Evolutionary conservation across 2,888 invertebrate species (phyloP), one percentile per base, ranked within the genome.

Genomic region (Thumatha senex): DNA sequence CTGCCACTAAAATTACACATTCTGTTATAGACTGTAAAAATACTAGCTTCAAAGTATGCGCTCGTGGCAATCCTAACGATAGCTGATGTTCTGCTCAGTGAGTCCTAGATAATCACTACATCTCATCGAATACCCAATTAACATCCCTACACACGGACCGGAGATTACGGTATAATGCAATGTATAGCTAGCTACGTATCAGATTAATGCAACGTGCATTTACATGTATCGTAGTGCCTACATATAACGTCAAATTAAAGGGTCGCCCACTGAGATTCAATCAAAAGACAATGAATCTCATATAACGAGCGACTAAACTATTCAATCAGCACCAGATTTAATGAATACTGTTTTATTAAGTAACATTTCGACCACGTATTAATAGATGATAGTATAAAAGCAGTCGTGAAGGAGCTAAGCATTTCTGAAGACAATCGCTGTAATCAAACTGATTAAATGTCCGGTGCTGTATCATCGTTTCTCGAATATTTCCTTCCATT

Each of bases 81-180:
- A 52, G 46, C 57, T 58, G 49, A 42, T 53, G 68, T 31, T 31
- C 14, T 15, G 13, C 46, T 59, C 71, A 72, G 56, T 62, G 78
- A 72, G 70, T 70, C 75, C 68, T 66, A 63, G 63, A 70, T 76
- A 80, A 79, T 80, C 75, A 70, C 70, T 72, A 73, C 75, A 78
- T 78, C 77, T 75, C 76, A 70, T 73, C 78, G 76, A 78, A 80
- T 76, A 80, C 78, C 76, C 83, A 79, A 84, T 84, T 82, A 84
- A 77, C 77, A 80, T 81, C 77, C 73, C 76, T 71, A 61, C 73
- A 76, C 76, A 74, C 69, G 66, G 72, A 69, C 80, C 82, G 81
- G 82, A 79, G 80, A 82, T 81, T 82, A 78, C 68, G 53, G 62
- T 55, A 61, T 52, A 69, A 63, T 67, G 67, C 61, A 60, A 11